These are phyloP conservation scores for Pipra filicauda DNA, from an alignment of 2,113 vertebrate species.

Conservation along the genomic window DNA sequence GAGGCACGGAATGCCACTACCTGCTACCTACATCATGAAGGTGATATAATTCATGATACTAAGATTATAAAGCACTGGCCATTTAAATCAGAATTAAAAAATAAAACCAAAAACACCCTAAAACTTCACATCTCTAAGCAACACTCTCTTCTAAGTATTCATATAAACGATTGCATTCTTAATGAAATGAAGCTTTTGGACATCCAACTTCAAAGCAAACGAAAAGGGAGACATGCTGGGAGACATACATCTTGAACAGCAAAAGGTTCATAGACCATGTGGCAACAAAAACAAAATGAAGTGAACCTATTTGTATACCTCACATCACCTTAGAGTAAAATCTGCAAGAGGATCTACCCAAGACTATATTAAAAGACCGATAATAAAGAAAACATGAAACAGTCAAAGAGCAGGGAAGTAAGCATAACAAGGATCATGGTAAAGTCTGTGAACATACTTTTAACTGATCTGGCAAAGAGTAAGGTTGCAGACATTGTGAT, in stretches of 20 bases:
- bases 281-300: not conserved
- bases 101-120: not conserved
- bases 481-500: not conserved
- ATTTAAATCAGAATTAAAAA: not conserved
- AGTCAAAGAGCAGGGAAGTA: not conserved
- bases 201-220: slow-evolving; percentile 29
- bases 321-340: not conserved
- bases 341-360: not conserved
- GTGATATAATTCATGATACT: not conserved
- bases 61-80: not conserved
- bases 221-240: not conserved
- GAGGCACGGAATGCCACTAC: not conserved
- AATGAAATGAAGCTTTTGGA: not conserved
- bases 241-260: not conserved
- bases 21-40: not conserved
- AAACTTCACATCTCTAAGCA: not conserved
- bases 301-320: not conserved
- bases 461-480: slow-evolving; percentile 30
- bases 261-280: not conserved
- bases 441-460: not conserved
- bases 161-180: not conserved
- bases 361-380: not conserved
- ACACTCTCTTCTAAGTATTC: not conserved
- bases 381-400: not conserved
- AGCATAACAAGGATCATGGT: not conserved